Base-by-base conservation (phyloP, 1,140 invertebrate species). In the Lineus longissimus region DNA sequence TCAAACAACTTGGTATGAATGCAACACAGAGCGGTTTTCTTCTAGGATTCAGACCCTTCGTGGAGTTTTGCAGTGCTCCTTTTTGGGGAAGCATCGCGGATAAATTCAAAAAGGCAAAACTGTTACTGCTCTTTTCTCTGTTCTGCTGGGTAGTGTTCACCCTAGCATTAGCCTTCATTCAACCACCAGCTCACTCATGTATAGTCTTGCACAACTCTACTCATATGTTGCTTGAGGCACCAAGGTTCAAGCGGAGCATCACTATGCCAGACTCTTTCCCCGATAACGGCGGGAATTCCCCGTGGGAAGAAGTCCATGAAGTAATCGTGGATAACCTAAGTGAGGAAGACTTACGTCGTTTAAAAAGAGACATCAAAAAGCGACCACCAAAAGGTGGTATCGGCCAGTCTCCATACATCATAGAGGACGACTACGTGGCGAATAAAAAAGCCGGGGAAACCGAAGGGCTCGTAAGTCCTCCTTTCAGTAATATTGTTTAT, bases 1-100 rank as follows among this genome's bases (percentile, higher is more conserved):
- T 99, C 85, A 98, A 89, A 71, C 94, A 97, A 83, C 90, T 98
- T 88, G 96, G 94, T 7, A 96, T 98, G 93, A 97, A 96, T 81
- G 90, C 95, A 0, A 90, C 89, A 4, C 95, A 98, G 78, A 94
- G 93, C 72, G 95, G 96, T 17, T 85, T 97, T 29, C 86, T 95
- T 0, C 81, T 80, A 29, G 78, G 81, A 13, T 80, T 80, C 43
- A 86, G 97, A 66, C 96, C 97, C 0, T 95, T 99, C 73, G 91
- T 99, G 2, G 97, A 99, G 81, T 98, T 98, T 78, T 83, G 97
- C n/a, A 92, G 93, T 43, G 94, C 93, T 0, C 96, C 97, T 0
- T 97, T 99, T 78, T 99, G 96, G 96, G 94, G 94, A 4, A 91
- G 90, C 40, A 85, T 98, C 63, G 95, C 95, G 15, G 95, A 98